These are phyloP conservation scores for Arizona elegans DNA, from an alignment of 2,113 vertebrate genomes.

Conservation along the genomic window DNA sequence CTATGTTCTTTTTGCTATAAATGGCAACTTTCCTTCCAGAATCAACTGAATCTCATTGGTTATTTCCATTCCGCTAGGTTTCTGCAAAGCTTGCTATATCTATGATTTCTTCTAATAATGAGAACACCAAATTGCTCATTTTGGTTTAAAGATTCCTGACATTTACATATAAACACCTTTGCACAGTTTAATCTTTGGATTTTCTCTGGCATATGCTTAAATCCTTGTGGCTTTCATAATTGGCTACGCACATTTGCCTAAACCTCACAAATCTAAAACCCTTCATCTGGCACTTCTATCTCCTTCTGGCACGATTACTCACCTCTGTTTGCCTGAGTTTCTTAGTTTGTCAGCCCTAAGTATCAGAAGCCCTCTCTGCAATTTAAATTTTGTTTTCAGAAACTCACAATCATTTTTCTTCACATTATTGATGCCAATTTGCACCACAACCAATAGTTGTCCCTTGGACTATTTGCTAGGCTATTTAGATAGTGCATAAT, in stretches of 20 bases:
- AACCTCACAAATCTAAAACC: neutral
- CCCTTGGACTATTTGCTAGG: neutral
- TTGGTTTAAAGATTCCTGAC: neutral
- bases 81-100: neutral
- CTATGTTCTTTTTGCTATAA: neutral
- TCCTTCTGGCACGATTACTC: neutral
- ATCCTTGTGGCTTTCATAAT: neutral
- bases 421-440: neutral
- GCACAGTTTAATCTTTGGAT: neutral
- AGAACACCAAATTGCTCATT: neutral
- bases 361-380: neutral
- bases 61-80: neutral
- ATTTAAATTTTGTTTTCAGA: neutral
- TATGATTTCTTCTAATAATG: neutral
- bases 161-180: neutral
- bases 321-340: neutral
- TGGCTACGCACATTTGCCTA: neutral
- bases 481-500: neutral
- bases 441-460: neutral
- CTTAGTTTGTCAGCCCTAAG: neutral
- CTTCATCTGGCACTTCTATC: neutral
- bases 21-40: neutral
- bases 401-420: neutral
- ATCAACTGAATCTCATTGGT: neutral
- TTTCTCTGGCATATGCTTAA: neutral